These are phyloP conservation scores for Leucozona laternaria DNA, from an alignment of 2,888 invertebrate genomes.

Conservation along the genomic window DNA sequence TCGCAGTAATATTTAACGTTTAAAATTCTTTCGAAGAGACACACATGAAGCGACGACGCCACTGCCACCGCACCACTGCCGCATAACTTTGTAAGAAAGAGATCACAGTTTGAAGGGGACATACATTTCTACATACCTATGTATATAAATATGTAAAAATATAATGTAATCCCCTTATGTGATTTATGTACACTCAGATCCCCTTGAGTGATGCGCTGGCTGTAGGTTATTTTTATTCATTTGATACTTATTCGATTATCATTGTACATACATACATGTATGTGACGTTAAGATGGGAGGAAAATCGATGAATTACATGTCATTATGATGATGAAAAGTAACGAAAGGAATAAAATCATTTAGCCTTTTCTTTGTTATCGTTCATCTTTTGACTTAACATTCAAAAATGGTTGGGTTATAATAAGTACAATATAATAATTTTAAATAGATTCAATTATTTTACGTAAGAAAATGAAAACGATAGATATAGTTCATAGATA, in stretches of 20 bases:
- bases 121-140: too few relatives aligned
- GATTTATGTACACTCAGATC: constrained; percentile 9
- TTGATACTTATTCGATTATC: constrained; percentile 10
- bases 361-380: not conserved
- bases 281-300: not conserved
- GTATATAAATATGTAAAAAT: not conserved
- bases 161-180: not conserved
- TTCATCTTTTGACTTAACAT: not conserved
- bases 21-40: not conserved
- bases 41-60: not conserved
- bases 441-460: too few relatives aligned
- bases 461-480: too few relatives aligned
- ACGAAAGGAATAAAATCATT: not conserved
- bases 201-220: not conserved
- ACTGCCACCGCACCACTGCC: not conserved
- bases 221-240: not conserved
- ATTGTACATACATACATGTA: not conserved
- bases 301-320: constrained; percentile 16
- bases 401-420: not conserved
- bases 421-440: too few relatives aligned
- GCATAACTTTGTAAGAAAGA: not conserved
- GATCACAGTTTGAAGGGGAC: not conserved
- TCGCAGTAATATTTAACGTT: not conserved
- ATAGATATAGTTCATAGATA: too few relatives aligned
- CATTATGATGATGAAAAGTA: constrained; percentile 8